Evolutionary conservation across 2,113 vertebrate species (phyloP), one percentile per base, ranked within the genome.

Genomic region (Geothlypis trichas): DNA sequence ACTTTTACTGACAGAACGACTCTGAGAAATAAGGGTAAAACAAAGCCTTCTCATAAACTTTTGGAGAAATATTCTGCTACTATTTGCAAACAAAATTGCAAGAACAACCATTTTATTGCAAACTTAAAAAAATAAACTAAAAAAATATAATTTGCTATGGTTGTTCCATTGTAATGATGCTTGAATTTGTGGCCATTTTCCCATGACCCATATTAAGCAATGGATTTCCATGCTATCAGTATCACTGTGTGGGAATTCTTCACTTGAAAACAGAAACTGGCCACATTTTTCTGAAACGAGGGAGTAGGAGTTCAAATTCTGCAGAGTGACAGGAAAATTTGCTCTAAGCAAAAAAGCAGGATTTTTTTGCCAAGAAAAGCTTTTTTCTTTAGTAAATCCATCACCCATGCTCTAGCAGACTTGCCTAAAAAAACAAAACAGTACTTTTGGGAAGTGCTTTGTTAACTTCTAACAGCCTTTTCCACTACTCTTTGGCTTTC

Each of bases 391-490:
- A 87, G 85, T 96, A 94, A 94, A 97, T 93, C 92, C 86, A 89
- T 97, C 95, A 94, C 80, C 96, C 92, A 41, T 96, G 83, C 83
- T 86, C 65, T 94, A 92, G 90, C 90, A 94, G 88, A 95, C 88
- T 96, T 92, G 96, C 96, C 80, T 95, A 96, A 86, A 96, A 95
- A 97, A 96, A 39, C 93, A 96, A 95, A 97, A 63, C 80, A 86
- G 92, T 96, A 93, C 96, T 96, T 96, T 96, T 93, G 96, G 96
- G 95, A 97, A 96, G 96, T 96, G 92, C 95, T 96, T 96, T 96
- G 96, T 95, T 97, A 97, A 96, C 88, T 96, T 97, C 66, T 94
- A 95, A 92, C 92, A 96, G 96, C 88, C 92, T 96, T 97, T 96
- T 96, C 93, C 95, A 95, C 96, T 97, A 96, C 93, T 96, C 95